Evolutionary conservation across 2,888 invertebrate species (phyloP).

Genomic region (Melanchra persicariae): DNA sequence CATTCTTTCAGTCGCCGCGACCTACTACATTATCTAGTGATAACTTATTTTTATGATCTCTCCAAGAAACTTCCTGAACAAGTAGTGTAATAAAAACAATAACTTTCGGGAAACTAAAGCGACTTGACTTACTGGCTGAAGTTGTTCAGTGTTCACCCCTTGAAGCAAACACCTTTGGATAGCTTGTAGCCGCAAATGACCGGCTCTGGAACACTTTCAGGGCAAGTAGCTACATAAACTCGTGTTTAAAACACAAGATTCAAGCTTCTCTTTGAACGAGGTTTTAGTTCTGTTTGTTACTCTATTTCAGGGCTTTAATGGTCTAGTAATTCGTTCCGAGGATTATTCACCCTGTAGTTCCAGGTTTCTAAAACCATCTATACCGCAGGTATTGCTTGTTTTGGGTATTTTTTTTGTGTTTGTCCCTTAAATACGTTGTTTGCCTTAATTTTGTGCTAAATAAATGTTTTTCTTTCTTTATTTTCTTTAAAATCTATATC

Average conservation of each 20-base stretch:
- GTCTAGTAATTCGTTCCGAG: neutral
- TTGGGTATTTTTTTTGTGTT: too few species aligned
- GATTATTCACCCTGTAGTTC: neutral
- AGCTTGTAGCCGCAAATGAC: conserved; percentile 54
- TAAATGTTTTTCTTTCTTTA: too few species aligned
- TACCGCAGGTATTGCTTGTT: too few species aligned
- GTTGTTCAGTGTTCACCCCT: conserved; percentile 13
- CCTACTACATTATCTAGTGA: conserved; percentile 6
- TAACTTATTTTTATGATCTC: conserved; percentile 22
- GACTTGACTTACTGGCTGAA: conserved; percentile 52
- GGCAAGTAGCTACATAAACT: conserved; percentile 40
- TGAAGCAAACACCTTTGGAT: conserved; percentile 57
- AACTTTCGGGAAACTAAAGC: conserved; percentile 32
- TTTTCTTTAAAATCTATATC: too few species aligned
- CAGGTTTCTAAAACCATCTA: neutral
- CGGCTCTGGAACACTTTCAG: conserved; percentile 34
- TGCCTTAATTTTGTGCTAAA: too few species aligned
- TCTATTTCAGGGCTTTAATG: neutral
- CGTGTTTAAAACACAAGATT: conserved; percentile 16
- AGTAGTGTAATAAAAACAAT: conserved; percentile 19
- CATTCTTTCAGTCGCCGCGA: too few species aligned
- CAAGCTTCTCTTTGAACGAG: conserved; percentile 23
- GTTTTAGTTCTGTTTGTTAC: neutral
- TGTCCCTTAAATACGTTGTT: too few species aligned
- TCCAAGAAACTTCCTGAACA: conserved; percentile 9